A percentile compares a stretch with the other conserved stretches of the same genome.
Evolutionary conservation across 2,797 vertebrate species (phyloP).

Genomic region (Cuculus canorus): DNA sequence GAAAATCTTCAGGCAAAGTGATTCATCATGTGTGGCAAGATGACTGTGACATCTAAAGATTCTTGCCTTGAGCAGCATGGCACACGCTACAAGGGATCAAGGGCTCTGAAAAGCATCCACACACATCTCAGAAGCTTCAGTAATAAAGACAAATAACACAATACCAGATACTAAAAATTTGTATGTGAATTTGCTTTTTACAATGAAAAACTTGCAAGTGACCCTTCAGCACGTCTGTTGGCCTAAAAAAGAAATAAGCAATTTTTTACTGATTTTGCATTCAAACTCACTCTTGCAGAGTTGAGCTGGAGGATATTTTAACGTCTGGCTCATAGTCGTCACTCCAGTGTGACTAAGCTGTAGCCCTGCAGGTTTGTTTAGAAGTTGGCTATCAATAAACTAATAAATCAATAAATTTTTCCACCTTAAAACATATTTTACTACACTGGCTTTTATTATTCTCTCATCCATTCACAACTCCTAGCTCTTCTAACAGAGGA

Average conservation of each 20-base stretch:
- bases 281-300: neutral
- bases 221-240: neutral
- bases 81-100: neutral
- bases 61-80: conserved; percentile 59
- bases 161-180: neutral
- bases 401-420: neutral
- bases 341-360: neutral
- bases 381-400: neutral
- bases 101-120: neutral
- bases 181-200: neutral
- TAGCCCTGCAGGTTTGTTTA: neutral
- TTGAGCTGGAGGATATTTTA: neutral
- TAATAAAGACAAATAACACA: neutral
- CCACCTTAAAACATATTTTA: neutral
- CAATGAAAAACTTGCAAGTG: neutral
- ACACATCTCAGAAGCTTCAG: neutral
- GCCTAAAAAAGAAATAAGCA: neutral
- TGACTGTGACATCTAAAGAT: conserved; percentile 57
- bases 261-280: neutral
- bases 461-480: neutral
- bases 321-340: neutral
- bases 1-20: conserved; percentile 57
- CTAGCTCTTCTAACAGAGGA: neutral
- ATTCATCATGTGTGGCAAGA: conserved; percentile 67
- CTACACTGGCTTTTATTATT: neutral